Evolutionary conservation across 2,888 invertebrate genomes (phyloP), one percentile per base, ranked within the genome.

Genomic region (Lithophane semibrunnea): DNA sequence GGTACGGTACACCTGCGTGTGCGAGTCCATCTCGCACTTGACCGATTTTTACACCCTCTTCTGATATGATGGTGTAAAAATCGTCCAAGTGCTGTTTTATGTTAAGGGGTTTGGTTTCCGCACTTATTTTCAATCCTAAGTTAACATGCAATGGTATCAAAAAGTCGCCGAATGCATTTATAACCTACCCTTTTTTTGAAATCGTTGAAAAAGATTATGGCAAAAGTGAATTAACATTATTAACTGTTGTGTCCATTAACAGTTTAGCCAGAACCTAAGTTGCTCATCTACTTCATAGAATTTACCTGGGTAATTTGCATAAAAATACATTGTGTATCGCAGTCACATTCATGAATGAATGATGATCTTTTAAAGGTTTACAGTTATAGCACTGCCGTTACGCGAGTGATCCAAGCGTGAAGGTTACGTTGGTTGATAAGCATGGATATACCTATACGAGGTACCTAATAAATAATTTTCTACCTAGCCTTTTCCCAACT

Each of bases 351-450:
- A 49, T 42, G 44, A 37, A 18, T 56, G 21, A 54, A 24, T 29
- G 21, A 16, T 54, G n/a, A 56, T 80, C 61, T 63, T 56, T 9
- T 9, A 18, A n/a, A 42, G 16, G 3, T 52, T 58, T 24, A 49
- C 42, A 21, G 54, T 24, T 54, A 66, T 3, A 9, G 12, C 29
- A 16, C 18, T 47, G n/a, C 24, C 18, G 21, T 8, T 12, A 76
- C 24, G 52, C 16, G n/a, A 58, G 9, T 44, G 1, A 60, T 8
- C 24, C 77, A 54, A 42, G 64, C 52, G 47, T 68, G 70, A 79
- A 80, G 79, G 64, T 65, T 54, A 47, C 3, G 4, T 12, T 24
- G 21, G n/a, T 47, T 72, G 29, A n/a, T 61, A 47, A 37, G n/a
- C n/a, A 24, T 24, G 52, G 21, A 1, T 47, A 42, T n/a, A 29